Conservation (phyloP, 2,797 vertebrate genomes). For the Rhodeus uyekii region DNA sequence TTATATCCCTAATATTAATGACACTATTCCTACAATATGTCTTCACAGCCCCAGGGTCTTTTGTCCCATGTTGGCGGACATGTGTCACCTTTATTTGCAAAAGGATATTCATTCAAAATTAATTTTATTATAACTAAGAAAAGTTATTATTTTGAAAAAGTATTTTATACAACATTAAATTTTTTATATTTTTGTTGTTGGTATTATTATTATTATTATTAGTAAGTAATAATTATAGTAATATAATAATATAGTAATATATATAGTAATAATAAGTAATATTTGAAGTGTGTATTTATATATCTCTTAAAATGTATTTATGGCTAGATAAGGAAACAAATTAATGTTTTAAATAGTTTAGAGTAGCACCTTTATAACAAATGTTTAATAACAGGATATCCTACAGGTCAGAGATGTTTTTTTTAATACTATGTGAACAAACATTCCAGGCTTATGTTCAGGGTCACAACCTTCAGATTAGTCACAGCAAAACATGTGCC, state of each 20-base stretch:
- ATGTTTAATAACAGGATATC: constrained; percentile 8
- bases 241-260: no score
- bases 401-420: background rate
- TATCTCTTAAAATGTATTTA: background rate
- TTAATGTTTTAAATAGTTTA: background rate
- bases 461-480: constrained; percentile 25
- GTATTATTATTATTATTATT: background rate
- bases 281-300: background rate
- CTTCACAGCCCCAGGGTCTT: background rate
- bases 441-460: constrained; percentile 11
- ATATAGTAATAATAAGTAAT: background rate
- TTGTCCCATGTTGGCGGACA: background rate
- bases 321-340: background rate
- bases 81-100: background rate
- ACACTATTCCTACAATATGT: no score
- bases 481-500: background rate
- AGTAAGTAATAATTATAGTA: no score
- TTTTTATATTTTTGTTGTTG: background rate
- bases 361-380: background rate
- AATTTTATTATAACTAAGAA: no score
- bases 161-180: background rate
- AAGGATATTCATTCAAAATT: background rate
- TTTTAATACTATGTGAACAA: background rate
- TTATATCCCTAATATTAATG: background rate
- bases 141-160: background rate